Conservation (phyloP, 23 tunicate species). For the Ciona savignyi region DNA sequence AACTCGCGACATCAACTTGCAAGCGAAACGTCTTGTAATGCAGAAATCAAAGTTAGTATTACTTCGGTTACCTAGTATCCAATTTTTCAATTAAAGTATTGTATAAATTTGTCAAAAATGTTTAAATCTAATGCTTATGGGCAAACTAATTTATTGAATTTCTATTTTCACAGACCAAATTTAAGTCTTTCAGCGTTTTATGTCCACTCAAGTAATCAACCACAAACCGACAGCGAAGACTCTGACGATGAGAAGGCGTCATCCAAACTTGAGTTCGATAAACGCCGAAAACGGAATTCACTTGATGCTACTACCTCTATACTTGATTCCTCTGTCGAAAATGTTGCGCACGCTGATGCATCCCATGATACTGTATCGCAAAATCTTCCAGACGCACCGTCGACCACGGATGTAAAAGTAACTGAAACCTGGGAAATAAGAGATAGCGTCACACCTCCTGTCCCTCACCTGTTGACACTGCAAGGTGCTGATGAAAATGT, state of each 20-base stretch:
- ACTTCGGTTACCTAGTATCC: too few species aligned
- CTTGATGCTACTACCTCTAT: neutral
- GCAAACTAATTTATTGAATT: too few species aligned
- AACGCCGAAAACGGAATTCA: neutral
- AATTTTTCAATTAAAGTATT: too few species aligned
- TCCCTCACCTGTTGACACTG: constrained; percentile 64
- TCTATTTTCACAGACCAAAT: constrained; percentile 8
- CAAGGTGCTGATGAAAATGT: constrained; percentile 48
- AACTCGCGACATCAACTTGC: constrained; percentile 74
- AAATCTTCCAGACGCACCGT: neutral
- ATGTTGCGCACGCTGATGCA: too few species aligned
- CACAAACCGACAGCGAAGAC: constrained; percentile 34
- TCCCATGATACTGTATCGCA: too few species aligned
- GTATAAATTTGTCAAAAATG: too few species aligned
- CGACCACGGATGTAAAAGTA: neutral
- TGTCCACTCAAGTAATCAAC: constrained; percentile 15
- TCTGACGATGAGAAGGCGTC: constrained; percentile 22
- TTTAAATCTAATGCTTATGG: too few species aligned
- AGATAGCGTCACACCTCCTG: constrained; percentile 25
- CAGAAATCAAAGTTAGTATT: constrained; percentile 64
- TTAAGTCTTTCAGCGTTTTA: neutral
- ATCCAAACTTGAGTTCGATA: neutral
- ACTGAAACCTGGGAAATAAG: neutral
- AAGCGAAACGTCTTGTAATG: constrained; percentile 63
- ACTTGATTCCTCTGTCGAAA: neutral